These are phyloP conservation scores for Hydropotes inermis DNA, from an alignment of 2,113 vertebrate species.

Conservation along the genomic window DNA sequence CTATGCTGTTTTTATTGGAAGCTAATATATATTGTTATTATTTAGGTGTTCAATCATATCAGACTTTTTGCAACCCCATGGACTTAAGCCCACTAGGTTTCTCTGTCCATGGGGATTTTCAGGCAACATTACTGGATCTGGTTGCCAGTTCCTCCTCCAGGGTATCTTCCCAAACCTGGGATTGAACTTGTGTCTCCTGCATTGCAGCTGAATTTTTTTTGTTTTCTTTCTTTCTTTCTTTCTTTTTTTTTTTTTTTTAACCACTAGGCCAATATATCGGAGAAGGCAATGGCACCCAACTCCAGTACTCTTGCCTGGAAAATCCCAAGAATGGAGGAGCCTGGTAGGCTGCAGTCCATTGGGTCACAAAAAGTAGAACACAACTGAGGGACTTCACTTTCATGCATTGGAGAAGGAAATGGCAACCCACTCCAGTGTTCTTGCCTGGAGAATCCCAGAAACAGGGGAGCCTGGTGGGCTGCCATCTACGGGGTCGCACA, in stretches of 20 bases:
- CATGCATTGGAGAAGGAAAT: no score
- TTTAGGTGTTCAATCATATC: neutral
- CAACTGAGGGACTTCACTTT: no score
- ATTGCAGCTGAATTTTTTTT: neutral
- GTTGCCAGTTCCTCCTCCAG: neutral
- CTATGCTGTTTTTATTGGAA: neutral
- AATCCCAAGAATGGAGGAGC: no score
- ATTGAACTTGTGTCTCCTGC: neutral
- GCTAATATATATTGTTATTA: neutral
- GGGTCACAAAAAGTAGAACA: accelerated
- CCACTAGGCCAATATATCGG: neutral
- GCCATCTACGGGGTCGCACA: no score
- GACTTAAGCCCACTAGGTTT: neutral
- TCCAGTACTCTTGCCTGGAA: no score
- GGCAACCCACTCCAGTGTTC: no score
- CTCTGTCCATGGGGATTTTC: neutral
- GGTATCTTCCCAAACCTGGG: neutral
- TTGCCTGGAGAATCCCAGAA: no score
- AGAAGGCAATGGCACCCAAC: no score
- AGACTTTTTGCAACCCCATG: neutral
- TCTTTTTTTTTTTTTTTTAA: neutral
- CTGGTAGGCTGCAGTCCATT: no score
- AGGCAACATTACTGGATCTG: neutral
- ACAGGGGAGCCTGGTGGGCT: no score
- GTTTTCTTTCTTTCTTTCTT: no score